Evolutionary conservation across 2,888 invertebrate species (phyloP), one percentile per base, ranked within the genome.

Genomic region (Athrips mouffetella): DNA sequence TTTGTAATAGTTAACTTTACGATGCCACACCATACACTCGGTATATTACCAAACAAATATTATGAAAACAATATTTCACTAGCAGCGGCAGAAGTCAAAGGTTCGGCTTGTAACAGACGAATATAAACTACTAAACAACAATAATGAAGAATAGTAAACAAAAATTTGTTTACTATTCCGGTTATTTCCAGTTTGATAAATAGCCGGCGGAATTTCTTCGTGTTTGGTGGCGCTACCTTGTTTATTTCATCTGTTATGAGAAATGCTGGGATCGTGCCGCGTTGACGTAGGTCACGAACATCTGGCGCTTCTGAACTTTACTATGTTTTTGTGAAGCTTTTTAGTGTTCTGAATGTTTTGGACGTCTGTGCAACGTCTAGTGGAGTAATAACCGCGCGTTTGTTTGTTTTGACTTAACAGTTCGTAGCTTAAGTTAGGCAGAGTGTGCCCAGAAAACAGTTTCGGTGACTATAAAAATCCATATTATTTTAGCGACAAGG

Each of bases 211-310:
- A 53, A 55, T 48, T 56, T 55, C 52, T 55, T 47, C 54, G 50
- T 45, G 52, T 52, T 52, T 45, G 50, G 57, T 60, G 59, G 60
- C 59, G 63, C 62, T 61, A 41, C 50, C 50, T 42, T 57, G 59
- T 55, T 58, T 53, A 54, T 48, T 54, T 41, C 52, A 46, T 31
- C 27, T 42, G 30, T 16, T 42, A 46, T 52, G 33, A 47, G 45
- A 40, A 49, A 47, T 52, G 50, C 23, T 37, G 27, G 52, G 46
- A 53, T 57, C 58, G 51, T 46, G 54, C 52, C 45, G 63, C 67
- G 69, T 80, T 79, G 76, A 65, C 70, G 79, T 75, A 80, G 80
- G 80, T 80, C 80, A 73, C 60, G 72, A 65, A 62, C 81, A 81
- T 80, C 80, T 81, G 80, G 76, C 62, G 64, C 33, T n/a, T 35